Evolutionary conservation across 2,888 invertebrate species (phyloP).

Genomic region (Drosophila emarginata): DNA sequence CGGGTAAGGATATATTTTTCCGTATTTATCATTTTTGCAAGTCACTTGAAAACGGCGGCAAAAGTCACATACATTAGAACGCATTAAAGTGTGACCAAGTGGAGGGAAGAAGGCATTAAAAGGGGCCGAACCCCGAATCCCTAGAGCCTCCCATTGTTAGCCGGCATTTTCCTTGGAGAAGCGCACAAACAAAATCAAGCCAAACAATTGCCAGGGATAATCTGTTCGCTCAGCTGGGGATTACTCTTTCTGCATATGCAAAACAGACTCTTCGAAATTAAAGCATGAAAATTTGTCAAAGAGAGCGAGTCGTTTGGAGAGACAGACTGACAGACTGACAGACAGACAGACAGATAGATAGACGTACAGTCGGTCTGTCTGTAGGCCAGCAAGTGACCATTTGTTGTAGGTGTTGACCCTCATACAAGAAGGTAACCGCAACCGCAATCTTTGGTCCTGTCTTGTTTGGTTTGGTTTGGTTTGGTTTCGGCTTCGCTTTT

Average conservation of each 20-base stretch:
- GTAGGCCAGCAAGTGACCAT: conserved; percentile 26
- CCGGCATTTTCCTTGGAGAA: conserved; percentile 35
- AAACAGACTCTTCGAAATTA: conserved; percentile 59
- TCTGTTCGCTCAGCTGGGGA: conserved; percentile 70
- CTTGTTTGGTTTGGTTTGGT: not conserved
- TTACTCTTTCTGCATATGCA: conserved; percentile 59
- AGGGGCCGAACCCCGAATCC: conserved; percentile 64
- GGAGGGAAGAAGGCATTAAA: conserved; percentile 30
- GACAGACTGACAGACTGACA: no score
- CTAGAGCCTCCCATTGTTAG: conserved; percentile 30
- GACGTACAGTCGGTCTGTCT: no score
- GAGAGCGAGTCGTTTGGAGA: conserved; percentile 8
- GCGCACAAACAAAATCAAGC: conserved; percentile 69
- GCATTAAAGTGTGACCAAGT: conserved; percentile 75
- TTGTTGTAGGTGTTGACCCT: conserved; percentile 27
- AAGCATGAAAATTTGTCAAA: conserved; percentile 72
- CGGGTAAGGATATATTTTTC: not conserved
- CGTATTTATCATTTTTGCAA: conserved; percentile 49
- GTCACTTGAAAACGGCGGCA: conserved; percentile 68
- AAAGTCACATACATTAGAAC: conserved; percentile 81
- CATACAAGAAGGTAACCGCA: conserved; percentile 44
- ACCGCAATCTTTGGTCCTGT: conserved; percentile 48
- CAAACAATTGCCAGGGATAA: conserved; percentile 78
- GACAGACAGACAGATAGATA: no score
- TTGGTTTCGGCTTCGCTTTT: not conserved